Base-by-base conservation (phyloP, 1,140 invertebrate species). In the Calliphora vicina region DNA sequence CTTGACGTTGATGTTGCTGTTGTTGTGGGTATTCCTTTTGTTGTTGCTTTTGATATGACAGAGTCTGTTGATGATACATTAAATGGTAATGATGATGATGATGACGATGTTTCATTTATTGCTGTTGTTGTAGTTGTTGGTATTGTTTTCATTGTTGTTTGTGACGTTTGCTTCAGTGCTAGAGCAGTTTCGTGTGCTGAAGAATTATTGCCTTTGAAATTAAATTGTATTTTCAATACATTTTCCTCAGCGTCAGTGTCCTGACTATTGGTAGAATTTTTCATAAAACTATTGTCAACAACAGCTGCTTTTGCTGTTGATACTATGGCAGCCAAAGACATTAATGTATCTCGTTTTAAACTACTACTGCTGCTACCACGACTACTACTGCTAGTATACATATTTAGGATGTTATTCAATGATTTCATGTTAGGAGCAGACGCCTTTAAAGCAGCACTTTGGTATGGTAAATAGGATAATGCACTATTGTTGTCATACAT, bases 1-100 rank as follows among this genome's bases (percentile, higher is more conserved):
- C 26, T 57, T n/a, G 80, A 8, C 13, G 83, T 78, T 20, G 80
- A n/a, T 12, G 84, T 86, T 27, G 85, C 72, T 67, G 82, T 67
- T 82, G 81, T 27, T 76, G 82, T 35, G 42, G 76, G 15, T 15
- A 78, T 83, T 61, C 67, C 27, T 80, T 20, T 29, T 80, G 29
- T 45, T 73, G 82, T 42, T 71, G 50, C 26, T 82, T 74, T 23
- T 72, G 57, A 50, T 82, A 50, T 82, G 26, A 43, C 15, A 10
- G 73, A 50, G 67, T 45, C 13, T 73, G 82, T n/a, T 78, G 35
- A 9, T 45, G 45, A 27, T 82, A 15, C 57, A 35, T 35, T 17
- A 43, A n/a, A 82, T 82, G 74, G n/a, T 43, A 20, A 9, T n/a
- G n/a, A 43, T 43, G 73, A 42, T 76, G 35, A 43, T 43, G 74